Base-by-base conservation (phyloP, 2,888 invertebrate species). In the Cryptophagus acutangulus region DNA sequence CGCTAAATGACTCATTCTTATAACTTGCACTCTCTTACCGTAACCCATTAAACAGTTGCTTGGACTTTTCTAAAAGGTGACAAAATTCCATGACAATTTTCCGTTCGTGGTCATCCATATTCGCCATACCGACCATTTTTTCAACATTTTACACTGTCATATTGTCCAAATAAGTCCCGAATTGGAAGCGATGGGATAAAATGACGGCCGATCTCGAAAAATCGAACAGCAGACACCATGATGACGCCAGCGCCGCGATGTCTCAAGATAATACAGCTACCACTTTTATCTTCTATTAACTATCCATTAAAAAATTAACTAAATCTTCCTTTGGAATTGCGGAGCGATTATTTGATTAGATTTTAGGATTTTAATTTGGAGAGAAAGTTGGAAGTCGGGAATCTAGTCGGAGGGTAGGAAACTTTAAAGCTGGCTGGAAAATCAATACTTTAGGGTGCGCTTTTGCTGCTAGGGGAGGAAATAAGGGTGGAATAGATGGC, bases 1-100 rank as follows among this genome's bases (percentile, higher is more conserved):
- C 14, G 9, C 5, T 20, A 9, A 20, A 20, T 20, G 20, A 20
- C 20, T 20, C 20, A 20, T 5, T 20, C 9, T 6, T 20, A 20
- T 20, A 26, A 26, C 28, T 24, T 20, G n/a, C n/a, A 26, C 33
- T 26, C 24, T 51, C 62, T 65, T 70, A 90, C 91, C 92, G 81
- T 61, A 96, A 76, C 52, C 94, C 94, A 73, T 95, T 96, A 72
- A 96, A 96, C 47, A 95, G 78, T 72, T 95, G 94, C 72, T 94
- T 95, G 20, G 94, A 93, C 73, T 95, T 95, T 69, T 96, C 96
- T 49, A 95, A 77, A 60, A 95, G 77, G 72, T 95, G 93, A 71
- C 91, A 91, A 72, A 96, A 96, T 72, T 96, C 95, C 69, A 89
- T 82, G 54, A 95, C 91, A 65, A 94, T 82, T 78, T 90, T 90